A percentile compares a stretch with the other conserved stretches of the same genome.
These are phyloP conservation scores for Eupleurogrammus muticus DNA, from an alignment of 2,797 vertebrate species.

Conservation along the genomic window DNA sequence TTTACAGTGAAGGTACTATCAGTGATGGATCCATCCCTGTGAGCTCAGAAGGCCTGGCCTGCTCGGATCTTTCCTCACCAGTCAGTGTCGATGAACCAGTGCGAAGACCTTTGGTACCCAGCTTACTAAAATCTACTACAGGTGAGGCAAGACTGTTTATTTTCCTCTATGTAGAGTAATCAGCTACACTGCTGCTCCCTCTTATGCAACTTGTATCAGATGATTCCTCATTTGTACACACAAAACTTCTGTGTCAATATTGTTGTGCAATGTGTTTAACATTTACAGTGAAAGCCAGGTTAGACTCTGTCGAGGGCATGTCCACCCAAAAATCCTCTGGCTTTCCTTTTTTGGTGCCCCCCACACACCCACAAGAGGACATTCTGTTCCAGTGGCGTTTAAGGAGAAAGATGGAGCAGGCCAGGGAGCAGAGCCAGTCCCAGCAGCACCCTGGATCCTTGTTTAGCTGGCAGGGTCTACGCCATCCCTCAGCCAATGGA, in stretches of 20 bases:
- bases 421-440: conserved; percentile 63
- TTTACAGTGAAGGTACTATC: conserved; percentile 65
- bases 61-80: conserved; percentile 76
- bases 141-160: conserved; percentile 59
- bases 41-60: conserved; percentile 83
- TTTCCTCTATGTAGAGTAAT: neutral
- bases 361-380: conserved; percentile 85
- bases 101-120: conserved; percentile 60
- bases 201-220: neutral
- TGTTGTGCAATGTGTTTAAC: conserved; percentile 25
- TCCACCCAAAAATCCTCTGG: conserved; percentile 26
- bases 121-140: conserved; percentile 44
- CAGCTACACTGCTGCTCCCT: neutral
- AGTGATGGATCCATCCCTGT: conserved; percentile 74
- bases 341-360: conserved; percentile 34
- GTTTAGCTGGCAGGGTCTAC: conserved; percentile 50
- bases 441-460: conserved; percentile 37
- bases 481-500: conserved; percentile 23
- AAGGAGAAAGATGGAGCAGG: conserved; percentile 89
- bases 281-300: conserved; percentile 41
- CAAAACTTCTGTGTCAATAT: conserved; percentile 2
- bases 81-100: conserved; percentile 68
- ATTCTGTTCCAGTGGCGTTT: conserved; percentile 94
- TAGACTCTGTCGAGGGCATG: conserved; percentile 7
- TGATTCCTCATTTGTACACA: neutral